Percentiles rank a stretch among this genome's conserved stretches.
phyloP scores from a whole-genome alignment of 2,888 invertebrate genomes.

The Eupelmus urozonus region DNA sequence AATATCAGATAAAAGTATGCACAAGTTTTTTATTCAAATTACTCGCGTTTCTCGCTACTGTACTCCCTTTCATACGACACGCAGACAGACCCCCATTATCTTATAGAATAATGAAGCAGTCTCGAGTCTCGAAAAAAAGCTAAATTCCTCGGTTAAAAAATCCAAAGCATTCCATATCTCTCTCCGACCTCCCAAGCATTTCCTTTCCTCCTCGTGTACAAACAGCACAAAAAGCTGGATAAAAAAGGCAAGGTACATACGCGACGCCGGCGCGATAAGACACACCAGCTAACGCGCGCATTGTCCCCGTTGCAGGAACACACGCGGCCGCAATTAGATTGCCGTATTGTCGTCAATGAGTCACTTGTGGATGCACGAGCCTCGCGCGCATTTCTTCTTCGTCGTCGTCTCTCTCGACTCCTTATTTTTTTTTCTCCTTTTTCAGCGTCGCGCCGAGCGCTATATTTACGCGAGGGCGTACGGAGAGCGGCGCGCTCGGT shows the following conservation, averaged over 20 bases:
- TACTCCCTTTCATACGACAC: too few species aligned
- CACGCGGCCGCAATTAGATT: slow-evolving; percentile 44
- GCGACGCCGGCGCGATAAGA: slow-evolving; percentile 30
- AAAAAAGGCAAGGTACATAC: not conserved
- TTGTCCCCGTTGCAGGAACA: slow-evolving; percentile 48
- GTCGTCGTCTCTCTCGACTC: slow-evolving; percentile 3
- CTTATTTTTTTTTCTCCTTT: slow-evolving; percentile 1
- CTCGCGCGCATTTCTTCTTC: slow-evolving; percentile 9
- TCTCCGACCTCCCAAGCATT: not conserved
- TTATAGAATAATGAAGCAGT: not conserved
- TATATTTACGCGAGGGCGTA: not conserved
- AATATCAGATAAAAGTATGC: too few species aligned
- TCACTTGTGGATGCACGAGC: slow-evolving; percentile 44
- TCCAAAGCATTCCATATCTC: slow-evolving; percentile 22
- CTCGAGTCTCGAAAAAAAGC: not conserved
- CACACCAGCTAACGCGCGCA: slow-evolving; percentile 12
- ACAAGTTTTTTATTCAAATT: too few species aligned
- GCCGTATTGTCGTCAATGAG: slow-evolving; percentile 47
- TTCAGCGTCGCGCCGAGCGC: not conserved
- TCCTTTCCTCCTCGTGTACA: not conserved
- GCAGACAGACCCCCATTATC: too few species aligned
- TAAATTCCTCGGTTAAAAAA: not conserved
- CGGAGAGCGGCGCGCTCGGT: not conserved
- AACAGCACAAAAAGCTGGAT: not conserved
- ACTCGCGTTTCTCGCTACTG: too few species aligned